Evolutionary conservation across 2,797 vertebrate species (phyloP).

Genomic region (Coreius guichenoti): DNA sequence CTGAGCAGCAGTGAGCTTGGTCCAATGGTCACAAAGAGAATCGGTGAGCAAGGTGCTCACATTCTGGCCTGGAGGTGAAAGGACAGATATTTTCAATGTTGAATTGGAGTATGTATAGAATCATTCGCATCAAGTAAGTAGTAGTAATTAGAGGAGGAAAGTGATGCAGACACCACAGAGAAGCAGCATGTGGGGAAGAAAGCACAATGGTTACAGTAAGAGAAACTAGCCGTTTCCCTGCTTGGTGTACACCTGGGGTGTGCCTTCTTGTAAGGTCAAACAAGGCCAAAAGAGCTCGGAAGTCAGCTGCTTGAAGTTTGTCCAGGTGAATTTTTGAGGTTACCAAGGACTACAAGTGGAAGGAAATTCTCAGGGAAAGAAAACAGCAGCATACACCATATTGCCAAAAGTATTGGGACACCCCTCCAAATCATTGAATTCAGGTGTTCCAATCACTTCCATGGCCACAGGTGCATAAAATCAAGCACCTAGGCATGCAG

Average conservation of each 20-base stretch:
- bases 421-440: too few species aligned
- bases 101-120: neutral
- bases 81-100: neutral
- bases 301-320: neutral
- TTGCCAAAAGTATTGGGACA: too few species aligned
- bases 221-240: neutral
- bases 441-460: too few species aligned
- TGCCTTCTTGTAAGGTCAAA: neutral
- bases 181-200: neutral
- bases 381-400: neutral
- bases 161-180: neutral
- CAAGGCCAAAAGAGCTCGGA: neutral
- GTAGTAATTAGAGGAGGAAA: neutral
- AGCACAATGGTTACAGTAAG: neutral
- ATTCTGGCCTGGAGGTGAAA: neutral
- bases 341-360: neutral
- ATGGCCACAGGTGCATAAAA: too few species aligned
- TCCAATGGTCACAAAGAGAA: neutral
- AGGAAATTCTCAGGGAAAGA: neutral
- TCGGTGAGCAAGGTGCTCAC: neutral
- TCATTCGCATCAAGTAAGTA: neutral
- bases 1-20: neutral
- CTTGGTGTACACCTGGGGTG: neutral
- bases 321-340: neutral
- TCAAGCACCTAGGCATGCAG: too few species aligned